phyloP scores from a whole-genome alignment of 2,113 vertebrate species.

The Globicephala melas region DNA sequence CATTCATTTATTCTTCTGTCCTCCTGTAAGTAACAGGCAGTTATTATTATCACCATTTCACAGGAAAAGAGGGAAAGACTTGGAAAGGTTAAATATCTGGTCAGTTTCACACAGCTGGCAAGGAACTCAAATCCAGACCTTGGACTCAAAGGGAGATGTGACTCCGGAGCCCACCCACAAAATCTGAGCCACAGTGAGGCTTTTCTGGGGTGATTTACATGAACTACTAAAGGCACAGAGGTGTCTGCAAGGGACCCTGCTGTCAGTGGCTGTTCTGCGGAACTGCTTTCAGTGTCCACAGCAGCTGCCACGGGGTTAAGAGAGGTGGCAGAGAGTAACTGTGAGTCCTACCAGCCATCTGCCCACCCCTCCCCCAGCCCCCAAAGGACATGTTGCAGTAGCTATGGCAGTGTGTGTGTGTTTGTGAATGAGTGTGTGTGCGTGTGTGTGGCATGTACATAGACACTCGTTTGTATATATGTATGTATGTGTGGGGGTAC shows the following conservation, averaged over 20 bases:
- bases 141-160: too few species aligned
- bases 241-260: neutral
- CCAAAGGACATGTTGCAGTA: neutral
- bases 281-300: neutral
- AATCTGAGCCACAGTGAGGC: neutral
- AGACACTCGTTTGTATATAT: too few species aligned
- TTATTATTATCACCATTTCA: neutral
- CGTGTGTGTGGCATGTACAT: too few species aligned
- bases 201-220: neutral
- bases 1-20: neutral
- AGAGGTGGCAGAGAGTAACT: neutral
- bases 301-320: neutral
- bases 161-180: neutral
- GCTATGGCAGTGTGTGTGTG: neutral
- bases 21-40: neutral
- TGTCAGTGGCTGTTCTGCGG: neutral
- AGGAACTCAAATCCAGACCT: neutral
- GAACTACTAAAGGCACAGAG: neutral
- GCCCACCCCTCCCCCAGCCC: rapidly evolving
- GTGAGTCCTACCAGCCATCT: neutral
- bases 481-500: neutral
- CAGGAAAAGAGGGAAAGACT: neutral
- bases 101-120: neutral
- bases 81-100: neutral
- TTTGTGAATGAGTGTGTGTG: neutral